A percentile compares a stretch with the other conserved stretches of the same genome.
Conservation (phyloP, 2,888 invertebrate genomes). For the Drosophila putrida region DNA sequence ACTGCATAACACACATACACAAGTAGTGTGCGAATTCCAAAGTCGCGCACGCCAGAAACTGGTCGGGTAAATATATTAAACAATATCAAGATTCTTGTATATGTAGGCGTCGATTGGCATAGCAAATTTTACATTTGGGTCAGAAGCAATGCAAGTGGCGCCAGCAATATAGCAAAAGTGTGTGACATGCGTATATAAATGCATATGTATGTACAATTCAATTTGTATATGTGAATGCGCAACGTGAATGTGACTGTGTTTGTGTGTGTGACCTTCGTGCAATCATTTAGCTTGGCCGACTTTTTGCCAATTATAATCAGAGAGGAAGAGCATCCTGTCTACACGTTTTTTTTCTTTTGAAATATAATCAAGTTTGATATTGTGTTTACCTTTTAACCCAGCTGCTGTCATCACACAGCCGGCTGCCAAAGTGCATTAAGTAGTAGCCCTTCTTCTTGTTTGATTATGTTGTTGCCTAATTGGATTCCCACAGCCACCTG, state of each 20-base stretch:
- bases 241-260: slow-evolving; percentile 12
- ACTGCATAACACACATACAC: slow-evolving; percentile 18
- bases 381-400: slow-evolving; percentile 24
- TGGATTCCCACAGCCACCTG: slow-evolving; percentile 57
- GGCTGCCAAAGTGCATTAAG: slow-evolving; percentile 43
- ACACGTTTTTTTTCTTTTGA: not conserved
- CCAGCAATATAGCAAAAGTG: slow-evolving; percentile 12
- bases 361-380: slow-evolving; percentile 13
- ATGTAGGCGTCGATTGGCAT: slow-evolving; percentile 13
- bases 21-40: slow-evolving; percentile 47
- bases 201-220: slow-evolving; percentile 18
- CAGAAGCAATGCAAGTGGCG: slow-evolving; percentile 45
- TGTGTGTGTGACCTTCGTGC: slow-evolving; percentile 72
- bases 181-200: slow-evolving; percentile 36
- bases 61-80: slow-evolving; percentile 62
- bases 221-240: slow-evolving; percentile 33
- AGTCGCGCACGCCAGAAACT: slow-evolving; percentile 54
- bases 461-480: slow-evolving; percentile 47
- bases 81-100: slow-evolving; percentile 32
- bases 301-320: slow-evolving; percentile 66
- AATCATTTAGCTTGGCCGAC: slow-evolving; percentile 64
- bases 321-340: slow-evolving; percentile 50
- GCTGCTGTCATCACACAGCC: slow-evolving; percentile 15
- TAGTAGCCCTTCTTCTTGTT: slow-evolving; percentile 28
- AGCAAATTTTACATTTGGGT: slow-evolving; percentile 62